phyloP scores from a whole-genome alignment of 2,113 vertebrate genomes.

The Rhea pennata region DNA sequence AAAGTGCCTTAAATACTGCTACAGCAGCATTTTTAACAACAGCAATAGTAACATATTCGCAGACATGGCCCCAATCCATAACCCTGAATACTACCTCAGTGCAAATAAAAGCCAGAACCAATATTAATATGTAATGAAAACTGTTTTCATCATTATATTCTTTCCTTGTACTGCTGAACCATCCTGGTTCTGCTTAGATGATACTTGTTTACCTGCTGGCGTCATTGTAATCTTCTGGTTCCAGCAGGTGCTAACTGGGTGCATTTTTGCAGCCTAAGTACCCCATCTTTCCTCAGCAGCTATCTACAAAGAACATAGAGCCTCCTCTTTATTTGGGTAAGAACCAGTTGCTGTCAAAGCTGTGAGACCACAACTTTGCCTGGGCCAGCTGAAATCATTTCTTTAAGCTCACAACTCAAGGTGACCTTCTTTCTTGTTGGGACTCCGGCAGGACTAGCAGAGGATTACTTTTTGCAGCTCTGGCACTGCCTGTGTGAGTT shows the following conservation, averaged over 20 bases:
- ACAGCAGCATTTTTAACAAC: background rate
- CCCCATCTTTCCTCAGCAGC: background rate
- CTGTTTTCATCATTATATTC: background rate
- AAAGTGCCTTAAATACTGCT: background rate
- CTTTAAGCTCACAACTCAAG: background rate
- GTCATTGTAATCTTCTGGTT: background rate
- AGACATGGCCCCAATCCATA: background rate
- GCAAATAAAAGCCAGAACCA: background rate
- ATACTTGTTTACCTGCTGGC: background rate
- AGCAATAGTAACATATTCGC: background rate
- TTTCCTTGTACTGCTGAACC: background rate
- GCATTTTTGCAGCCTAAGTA: background rate
- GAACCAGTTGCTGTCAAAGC: background rate
- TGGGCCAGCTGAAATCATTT: background rate
- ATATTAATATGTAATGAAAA: background rate
- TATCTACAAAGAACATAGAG: background rate
- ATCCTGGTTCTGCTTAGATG: background rate
- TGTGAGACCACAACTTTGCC: too few species aligned
- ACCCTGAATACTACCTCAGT: background rate
- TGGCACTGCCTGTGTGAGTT: fast-evolving
- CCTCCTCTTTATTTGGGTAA: background rate
- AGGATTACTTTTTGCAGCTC: background rate
- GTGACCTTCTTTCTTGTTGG: background rate
- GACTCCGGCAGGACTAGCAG: background rate
- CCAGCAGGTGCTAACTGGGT: background rate